Conservation (phyloP, 2,113 vertebrate species). For the Atractosteus spatula region DNA sequence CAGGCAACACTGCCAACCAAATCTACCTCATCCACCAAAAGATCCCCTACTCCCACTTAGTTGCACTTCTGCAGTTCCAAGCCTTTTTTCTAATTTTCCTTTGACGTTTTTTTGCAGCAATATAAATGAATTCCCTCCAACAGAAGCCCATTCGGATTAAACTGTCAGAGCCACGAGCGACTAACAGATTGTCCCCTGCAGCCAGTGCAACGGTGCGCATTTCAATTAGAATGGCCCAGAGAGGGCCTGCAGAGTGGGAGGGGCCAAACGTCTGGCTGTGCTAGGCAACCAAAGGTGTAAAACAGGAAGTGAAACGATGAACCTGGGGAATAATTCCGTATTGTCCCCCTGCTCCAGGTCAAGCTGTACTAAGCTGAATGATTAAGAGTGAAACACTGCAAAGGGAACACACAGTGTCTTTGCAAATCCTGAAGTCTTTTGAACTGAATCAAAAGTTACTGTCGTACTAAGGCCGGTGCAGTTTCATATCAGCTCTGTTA, state of each 20-base stretch:
- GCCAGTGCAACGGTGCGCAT: conserved; percentile 62
- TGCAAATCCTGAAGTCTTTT: too few species aligned
- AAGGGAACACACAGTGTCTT: too few species aligned
- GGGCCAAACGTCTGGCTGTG: background rate
- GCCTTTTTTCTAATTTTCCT: conserved; percentile 71
- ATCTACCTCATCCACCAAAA: conserved; percentile 21
- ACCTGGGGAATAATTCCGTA: too few species aligned
- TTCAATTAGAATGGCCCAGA: conserved; percentile 62
- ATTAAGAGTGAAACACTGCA: too few species aligned
- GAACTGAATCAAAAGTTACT: too few species aligned
- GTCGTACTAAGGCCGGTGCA: too few species aligned
- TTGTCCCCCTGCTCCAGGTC: too few species aligned
- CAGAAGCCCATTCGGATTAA: conserved; percentile 69
- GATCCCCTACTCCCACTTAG: conserved; percentile 36
- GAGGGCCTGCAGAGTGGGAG: conserved; percentile 17
- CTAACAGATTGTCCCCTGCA: conserved; percentile 79
- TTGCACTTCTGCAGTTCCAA: conserved; percentile 36
- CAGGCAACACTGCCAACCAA: background rate
- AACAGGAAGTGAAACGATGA: background rate
- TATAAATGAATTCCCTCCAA: conserved; percentile 78
- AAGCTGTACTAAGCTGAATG: too few species aligned
- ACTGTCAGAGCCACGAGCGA: conserved; percentile 67
- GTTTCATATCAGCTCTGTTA: too few species aligned
- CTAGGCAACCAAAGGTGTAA: background rate
- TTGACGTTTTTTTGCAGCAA: conserved; percentile 67